Conservation (phyloP, 2,113 vertebrate species). For the Blennius ocellaris region DNA sequence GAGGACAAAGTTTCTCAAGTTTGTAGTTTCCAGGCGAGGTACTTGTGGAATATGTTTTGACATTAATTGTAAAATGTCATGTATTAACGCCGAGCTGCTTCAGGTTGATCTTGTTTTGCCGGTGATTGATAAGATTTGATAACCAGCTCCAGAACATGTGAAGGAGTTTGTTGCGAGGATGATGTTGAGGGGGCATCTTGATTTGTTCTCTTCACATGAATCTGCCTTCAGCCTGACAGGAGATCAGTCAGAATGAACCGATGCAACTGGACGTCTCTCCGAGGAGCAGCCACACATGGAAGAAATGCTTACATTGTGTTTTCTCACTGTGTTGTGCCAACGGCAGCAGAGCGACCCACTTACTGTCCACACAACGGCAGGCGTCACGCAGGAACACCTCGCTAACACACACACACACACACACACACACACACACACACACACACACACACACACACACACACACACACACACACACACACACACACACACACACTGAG, state of each 20-base stretch:
- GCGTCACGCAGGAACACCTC: constrained; percentile 15
- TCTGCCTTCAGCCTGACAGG: background rate
- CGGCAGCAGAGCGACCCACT: constrained; percentile 56
- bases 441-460: background rate
- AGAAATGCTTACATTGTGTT: constrained; percentile 60
- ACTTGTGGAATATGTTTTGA: too few relatives aligned
- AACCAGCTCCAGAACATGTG: too few relatives aligned
- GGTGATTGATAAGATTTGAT: too few relatives aligned
- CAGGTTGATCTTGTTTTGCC: too few relatives aligned
- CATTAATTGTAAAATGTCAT: too few relatives aligned
- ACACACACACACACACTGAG: too few relatives aligned
- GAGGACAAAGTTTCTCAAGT: too few relatives aligned
- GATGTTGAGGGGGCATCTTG: too few relatives aligned
- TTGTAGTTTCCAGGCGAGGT: too few relatives aligned
- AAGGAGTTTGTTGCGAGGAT: too few relatives aligned
- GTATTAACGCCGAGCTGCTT: too few relatives aligned
- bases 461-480: background rate
- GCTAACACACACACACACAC: constrained; percentile 18
- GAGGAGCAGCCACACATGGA: constrained; percentile 24
- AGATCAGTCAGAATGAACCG: background rate
- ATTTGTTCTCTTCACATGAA: background rate
- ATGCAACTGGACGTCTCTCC: background rate
- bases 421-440: background rate
- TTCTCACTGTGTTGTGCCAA: constrained; percentile 45
- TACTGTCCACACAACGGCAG: constrained; percentile 28